phyloP scores from a whole-genome alignment of 64 coral and sea anemone species.

The Porites australiensis region DNA sequence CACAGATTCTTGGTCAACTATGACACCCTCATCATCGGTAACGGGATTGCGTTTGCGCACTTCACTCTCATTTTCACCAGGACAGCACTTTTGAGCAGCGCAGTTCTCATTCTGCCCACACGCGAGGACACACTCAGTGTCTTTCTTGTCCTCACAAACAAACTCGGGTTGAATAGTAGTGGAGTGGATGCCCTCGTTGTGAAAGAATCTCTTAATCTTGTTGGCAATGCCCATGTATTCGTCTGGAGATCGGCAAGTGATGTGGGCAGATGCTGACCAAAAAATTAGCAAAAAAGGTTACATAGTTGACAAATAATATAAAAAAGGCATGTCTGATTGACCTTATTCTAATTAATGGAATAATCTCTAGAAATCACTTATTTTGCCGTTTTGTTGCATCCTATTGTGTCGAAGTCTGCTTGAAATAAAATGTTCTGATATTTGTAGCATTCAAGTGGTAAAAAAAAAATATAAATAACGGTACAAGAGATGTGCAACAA shows the following conservation, averaged over 20 bases:
- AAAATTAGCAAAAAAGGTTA: not conserved
- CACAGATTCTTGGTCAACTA: not conserved
- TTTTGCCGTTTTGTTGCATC: too few species aligned
- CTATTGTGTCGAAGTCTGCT: too few species aligned
- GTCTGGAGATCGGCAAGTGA: slow-evolving; percentile 88
- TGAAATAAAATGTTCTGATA: too few species aligned
- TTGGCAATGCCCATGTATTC: slow-evolving; percentile 98
- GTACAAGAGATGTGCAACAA: too few species aligned
- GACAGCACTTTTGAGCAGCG: slow-evolving; percentile 94
- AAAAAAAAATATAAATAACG: too few species aligned
- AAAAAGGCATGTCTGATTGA: too few species aligned
- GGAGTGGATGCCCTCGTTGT: slow-evolving; percentile 98
- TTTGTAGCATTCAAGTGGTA: too few species aligned
- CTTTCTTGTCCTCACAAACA: slow-evolving; percentile 66
- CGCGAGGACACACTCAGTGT: slow-evolving; percentile 83
- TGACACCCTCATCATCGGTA: slow-evolving; percentile 14
- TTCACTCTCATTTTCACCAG: slow-evolving; percentile 62
- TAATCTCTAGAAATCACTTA: too few species aligned
- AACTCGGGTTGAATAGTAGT: slow-evolving; percentile 99
- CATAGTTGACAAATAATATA: too few species aligned
- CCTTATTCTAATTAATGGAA: too few species aligned
- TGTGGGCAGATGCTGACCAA: slow-evolving; percentile 90
- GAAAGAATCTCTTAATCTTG: slow-evolving; percentile 95
- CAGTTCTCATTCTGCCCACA: slow-evolving; percentile 84
- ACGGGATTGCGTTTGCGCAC: slow-evolving; percentile 61